Conservation (phyloP, 2,113 vertebrate genomes). For the Struthidea cinerea region DNA sequence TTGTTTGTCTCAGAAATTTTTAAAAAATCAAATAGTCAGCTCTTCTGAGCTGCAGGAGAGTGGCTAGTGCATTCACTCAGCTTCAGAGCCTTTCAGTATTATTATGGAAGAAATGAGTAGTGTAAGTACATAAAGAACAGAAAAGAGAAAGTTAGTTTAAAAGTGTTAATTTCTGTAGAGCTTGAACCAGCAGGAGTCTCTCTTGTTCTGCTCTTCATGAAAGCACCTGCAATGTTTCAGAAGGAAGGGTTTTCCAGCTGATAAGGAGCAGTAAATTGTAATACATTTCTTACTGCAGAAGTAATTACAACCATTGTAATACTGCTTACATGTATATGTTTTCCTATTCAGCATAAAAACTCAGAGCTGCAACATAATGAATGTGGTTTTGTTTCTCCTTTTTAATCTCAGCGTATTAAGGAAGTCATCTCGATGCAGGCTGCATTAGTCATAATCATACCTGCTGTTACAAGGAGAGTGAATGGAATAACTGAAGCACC, state of each 20-base stretch:
- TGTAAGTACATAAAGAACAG: not conserved
- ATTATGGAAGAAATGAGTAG: not conserved
- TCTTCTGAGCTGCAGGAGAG: not conserved
- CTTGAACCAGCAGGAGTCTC: constrained; percentile 54
- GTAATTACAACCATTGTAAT: constrained; percentile 23
- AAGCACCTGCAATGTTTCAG: not conserved
- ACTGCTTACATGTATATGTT: not conserved
- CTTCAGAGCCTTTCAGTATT: not conserved
- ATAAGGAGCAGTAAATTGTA: not conserved
- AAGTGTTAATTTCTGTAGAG: not conserved
- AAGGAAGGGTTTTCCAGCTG: not conserved
- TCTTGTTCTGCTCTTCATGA: constrained; percentile 29
- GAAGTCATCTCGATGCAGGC: not conserved
- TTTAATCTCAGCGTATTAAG: constrained; percentile 38
- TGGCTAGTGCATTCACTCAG: not conserved
- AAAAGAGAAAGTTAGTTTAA: not conserved
- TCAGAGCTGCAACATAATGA: not conserved
- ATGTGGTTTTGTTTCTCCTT: not conserved
- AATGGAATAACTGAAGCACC: not conserved
- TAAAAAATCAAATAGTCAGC: not conserved
- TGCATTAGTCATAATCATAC: constrained; percentile 29
- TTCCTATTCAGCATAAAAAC: constrained; percentile 41
- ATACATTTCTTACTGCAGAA: constrained; percentile 25
- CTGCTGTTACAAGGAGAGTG: not conserved
- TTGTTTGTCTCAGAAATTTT: not conserved